Conservation (phyloP, 2,113 vertebrate genomes). For the Spermophilus dauricus region DNA sequence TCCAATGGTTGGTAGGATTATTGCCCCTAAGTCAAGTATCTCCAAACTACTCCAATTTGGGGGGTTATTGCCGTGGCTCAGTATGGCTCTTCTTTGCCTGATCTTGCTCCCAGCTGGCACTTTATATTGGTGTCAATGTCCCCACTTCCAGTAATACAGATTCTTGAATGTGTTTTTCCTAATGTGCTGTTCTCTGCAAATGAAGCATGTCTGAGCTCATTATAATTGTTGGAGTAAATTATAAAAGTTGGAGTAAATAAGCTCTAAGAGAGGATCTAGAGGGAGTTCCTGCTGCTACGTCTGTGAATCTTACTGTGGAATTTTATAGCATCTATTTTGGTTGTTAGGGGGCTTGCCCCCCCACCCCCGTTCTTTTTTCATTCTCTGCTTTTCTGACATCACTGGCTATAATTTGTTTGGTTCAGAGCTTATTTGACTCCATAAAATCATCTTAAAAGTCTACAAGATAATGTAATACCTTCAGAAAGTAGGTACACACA, state of each 20-base stretch:
- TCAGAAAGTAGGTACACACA: not conserved
- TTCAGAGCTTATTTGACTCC: constrained; percentile 19
- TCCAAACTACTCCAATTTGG: not conserved
- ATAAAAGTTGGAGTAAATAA: constrained; percentile 32
- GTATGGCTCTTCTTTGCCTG: not conserved
- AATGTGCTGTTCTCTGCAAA: not conserved
- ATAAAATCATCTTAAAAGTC: not conserved
- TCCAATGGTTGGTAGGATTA: not conserved
- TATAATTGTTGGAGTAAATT: not conserved
- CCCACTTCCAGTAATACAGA: not conserved
- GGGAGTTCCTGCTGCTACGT: not conserved
- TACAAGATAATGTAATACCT: constrained; percentile 11
- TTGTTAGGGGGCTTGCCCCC: not conserved
- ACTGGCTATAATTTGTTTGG: not conserved
- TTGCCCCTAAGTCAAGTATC: not conserved
- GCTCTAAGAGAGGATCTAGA: not conserved
- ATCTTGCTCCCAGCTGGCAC: not conserved
- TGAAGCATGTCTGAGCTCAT: not conserved
- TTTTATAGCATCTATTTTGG: not conserved
- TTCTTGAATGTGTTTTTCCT: constrained; percentile 41
- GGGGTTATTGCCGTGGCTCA: not conserved
- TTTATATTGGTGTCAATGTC: not conserved
- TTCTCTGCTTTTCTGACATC: not conserved
- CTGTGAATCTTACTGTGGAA: not conserved
- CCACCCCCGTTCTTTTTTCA: not conserved